Base-by-base conservation (phyloP, 64 coral and sea anemone genomes). In the Astreopora myriophthalma region DNA sequence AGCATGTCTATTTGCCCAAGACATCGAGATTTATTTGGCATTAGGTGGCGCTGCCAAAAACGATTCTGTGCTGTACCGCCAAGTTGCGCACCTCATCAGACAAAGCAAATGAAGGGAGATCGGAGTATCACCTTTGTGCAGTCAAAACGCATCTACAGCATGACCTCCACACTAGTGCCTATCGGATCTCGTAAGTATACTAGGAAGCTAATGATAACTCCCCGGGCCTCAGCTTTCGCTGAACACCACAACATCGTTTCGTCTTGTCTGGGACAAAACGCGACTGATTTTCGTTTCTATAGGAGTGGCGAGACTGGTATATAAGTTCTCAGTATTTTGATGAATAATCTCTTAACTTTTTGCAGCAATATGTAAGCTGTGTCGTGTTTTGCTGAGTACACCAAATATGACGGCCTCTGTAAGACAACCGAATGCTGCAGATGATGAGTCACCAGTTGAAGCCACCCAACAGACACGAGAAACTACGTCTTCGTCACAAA, bases 181-280 rank as follows among this genome's bases (percentile, higher is more conserved):
- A 37, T 93, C 55, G 91, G 84, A 71, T 93, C 85, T 67, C 91
- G 85, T 93, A 85, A 93, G 91, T 93, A 82, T 32, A 5, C 33
- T 61, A 82, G 6, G 2, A 23, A 60, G 2, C 22, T 60, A 17
- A 10, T 5, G 22, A 20, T 19, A 19, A n/a, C n/a, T n/a, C n/a
- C n/a, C n/a, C n/a, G n/a, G n/a, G n/a, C n/a, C n/a, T n/a, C n/a
- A n/a, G n/a, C n/a, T n/a, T n/a, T n/a, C n/a, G n/a, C n/a, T n/a
- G n/a, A n/a, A n/a, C n/a, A n/a, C n/a, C n/a, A n/a, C n/a, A n/a
- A n/a, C n/a, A n/a, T n/a, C n/a, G n/a, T n/a, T n/a, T n/a, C n/a
- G n/a, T n/a, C n/a, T n/a, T n/a, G n/a, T n/a, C n/a, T n/a, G n/a
- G n/a, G n/a, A n/a, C n/a, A n/a, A n/a, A n/a, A n/a, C n/a, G n/a